Evolutionary conservation across 2,888 invertebrate species (phyloP).

Genomic region (Rotaria magnacalcarata): DNA sequence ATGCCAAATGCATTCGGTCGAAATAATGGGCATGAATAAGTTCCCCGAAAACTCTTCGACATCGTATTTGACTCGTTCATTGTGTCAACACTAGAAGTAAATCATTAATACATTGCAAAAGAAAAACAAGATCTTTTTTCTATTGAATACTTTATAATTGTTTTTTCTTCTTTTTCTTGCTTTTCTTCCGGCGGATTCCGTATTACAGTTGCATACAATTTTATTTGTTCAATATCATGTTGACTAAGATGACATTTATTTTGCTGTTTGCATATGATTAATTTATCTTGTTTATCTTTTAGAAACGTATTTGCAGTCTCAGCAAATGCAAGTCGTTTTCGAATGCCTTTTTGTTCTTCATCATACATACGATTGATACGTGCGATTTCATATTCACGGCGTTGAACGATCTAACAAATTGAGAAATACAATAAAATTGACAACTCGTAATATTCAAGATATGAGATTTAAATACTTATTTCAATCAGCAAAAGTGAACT

Average conservation of each 20-base stretch:
- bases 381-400: neutral
- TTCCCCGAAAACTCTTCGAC: neutral
- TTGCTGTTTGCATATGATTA: neutral
- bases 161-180: neutral
- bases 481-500: too few species aligned
- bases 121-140: neutral
- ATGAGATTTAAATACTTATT: too few species aligned
- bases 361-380: neutral
- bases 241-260: neutral
- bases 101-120: neutral
- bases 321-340: neutral
- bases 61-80: too few species aligned
- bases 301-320: neutral
- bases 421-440: too few species aligned
- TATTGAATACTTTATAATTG: neutral
- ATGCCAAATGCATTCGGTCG: neutral
- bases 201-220: neutral
- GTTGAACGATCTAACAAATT: neutral
- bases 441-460: too few species aligned
- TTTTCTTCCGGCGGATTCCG: neutral
- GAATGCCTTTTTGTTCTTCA: neutral
- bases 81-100: neutral
- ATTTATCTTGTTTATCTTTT: neutral
- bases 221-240: neutral
- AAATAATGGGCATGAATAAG: neutral